Conservation (phyloP, 92 coral and sea anemone genomes). For the Zoanthus gigantus region DNA sequence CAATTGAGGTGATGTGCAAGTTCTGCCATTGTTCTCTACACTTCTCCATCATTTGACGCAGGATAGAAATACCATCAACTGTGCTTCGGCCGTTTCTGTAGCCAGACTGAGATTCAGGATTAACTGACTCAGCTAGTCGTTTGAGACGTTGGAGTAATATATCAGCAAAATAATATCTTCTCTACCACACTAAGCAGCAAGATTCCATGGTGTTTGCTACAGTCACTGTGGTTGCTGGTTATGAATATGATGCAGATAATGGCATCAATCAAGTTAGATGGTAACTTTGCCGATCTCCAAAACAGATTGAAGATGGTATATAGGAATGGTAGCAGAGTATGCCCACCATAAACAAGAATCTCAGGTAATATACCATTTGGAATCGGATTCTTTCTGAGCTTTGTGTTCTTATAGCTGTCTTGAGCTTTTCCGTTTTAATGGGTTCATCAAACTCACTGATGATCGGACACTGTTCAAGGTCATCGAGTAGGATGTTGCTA, state of each 20-base stretch:
- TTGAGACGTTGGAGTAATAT: neutral
- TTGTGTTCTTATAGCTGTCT: too few species aligned
- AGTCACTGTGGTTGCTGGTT: too few species aligned
- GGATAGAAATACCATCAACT: neutral
- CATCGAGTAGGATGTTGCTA: too few species aligned
- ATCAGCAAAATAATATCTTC: too few species aligned
- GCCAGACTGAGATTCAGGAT: slow-evolving; percentile 30
- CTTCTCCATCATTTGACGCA: slow-evolving; percentile 36
- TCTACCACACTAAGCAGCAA: too few species aligned
- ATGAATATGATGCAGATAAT: too few species aligned
- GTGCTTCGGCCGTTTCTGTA: slow-evolving; percentile 30
- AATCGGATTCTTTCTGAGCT: too few species aligned
- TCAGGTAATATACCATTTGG: neutral
- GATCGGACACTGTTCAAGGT: too few species aligned
- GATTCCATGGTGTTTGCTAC: too few species aligned
- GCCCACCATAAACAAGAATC: neutral
- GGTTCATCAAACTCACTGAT: too few species aligned
- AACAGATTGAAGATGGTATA: neutral
- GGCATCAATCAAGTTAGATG: too few species aligned
- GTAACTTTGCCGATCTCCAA: neutral
- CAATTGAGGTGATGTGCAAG: neutral
- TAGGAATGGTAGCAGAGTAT: neutral
- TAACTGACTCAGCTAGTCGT: neutral
- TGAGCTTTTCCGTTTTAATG: too few species aligned
- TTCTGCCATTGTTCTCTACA: slow-evolving; percentile 13